A percentile compares a stretch with the other conserved stretches of the same genome.
phyloP scores from a whole-genome alignment of 2,113 vertebrate genomes.

The Hippocampus guttulatus region DNA sequence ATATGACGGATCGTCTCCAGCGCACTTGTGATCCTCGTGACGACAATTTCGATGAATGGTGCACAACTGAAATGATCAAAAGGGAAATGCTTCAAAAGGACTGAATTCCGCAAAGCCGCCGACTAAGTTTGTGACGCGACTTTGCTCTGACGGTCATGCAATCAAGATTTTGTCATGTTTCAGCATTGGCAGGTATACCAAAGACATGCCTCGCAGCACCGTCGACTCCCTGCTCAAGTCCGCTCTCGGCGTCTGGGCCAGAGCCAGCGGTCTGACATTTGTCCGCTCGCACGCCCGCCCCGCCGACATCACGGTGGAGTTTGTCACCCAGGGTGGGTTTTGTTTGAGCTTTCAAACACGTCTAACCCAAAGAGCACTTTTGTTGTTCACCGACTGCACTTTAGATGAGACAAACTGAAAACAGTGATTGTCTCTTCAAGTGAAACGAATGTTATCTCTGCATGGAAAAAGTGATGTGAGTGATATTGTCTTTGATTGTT shows the following conservation, averaged over 20 bases:
- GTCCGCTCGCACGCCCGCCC: slow-evolving; percentile 47
- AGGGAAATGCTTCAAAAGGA: too few species aligned
- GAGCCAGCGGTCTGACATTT: slow-evolving; percentile 66
- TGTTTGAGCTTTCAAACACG: background rate
- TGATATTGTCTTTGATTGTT: background rate
- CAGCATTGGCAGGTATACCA: slow-evolving; percentile 72
- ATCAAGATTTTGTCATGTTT: background rate
- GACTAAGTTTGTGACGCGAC: too few species aligned
- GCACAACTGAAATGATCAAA: too few species aligned
- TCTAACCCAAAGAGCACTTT: background rate
- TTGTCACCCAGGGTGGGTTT: slow-evolving; percentile 59
- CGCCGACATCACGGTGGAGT: slow-evolving; percentile 74
- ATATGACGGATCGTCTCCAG: background rate
- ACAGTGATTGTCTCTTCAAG: slow-evolving; percentile 34
- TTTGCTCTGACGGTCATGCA: background rate
- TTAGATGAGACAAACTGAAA: slow-evolving; percentile 12
- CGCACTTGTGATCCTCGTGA: too few species aligned
- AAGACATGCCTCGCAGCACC: slow-evolving; percentile 57
- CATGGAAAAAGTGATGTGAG: background rate
- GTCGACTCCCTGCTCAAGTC: slow-evolving; percentile 67
- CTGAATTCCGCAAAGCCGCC: too few species aligned
- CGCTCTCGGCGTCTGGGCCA: slow-evolving; percentile 69
- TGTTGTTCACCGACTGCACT: slow-evolving; percentile 17
- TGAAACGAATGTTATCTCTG: slow-evolving; percentile 14
- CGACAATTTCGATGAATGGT: too few species aligned